Evolutionary conservation across 1,140 invertebrate genomes (phyloP), one percentile per base, ranked within the genome.

Genomic region (Lamellibrachia luymesi): DNA sequence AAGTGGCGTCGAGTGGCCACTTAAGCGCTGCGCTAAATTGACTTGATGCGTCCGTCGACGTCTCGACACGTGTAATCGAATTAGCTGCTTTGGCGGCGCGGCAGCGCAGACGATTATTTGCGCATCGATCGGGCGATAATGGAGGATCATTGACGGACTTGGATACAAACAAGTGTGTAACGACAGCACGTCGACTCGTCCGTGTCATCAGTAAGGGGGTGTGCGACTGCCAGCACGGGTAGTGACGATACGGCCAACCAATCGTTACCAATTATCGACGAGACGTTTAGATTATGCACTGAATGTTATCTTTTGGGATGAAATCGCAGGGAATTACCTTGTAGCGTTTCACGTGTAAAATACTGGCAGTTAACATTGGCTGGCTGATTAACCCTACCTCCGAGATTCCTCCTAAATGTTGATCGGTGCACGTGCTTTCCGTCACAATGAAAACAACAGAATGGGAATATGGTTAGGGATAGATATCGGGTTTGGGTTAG

Each of bases 21-120:
- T 80, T 80, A 80, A 80, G 64, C 64, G 64, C 64, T 80, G 64
- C 64, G 64, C 64, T 80, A 80, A 80, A 80, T 80, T 80, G 64
- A 80, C 64, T 80, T 80, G 64, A 80, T 80, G 64, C 64, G 6
- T 80, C 4, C 64, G 64, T 10, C 64, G 64, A 80, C 64, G 64
- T 4, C 64, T 22, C 7, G 64, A 80, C 64, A 80, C 64, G 64
- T 80, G 64, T 80, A 80, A 80, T 80, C 64, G 64, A 80, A 80
- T 80, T 80, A 80, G 64, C 13, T 10, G 64, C 64, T 2, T 22
- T 80, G 13, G 64, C 64, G 64, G 13, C 2, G 6, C 64, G 64
- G 64, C 64, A 22, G 4, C 64, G 64, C 64, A 22, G 64, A 22
- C 64, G 64, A 80, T 80, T 8, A 80, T 80, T 80, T 17, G 64